A percentile compares a stretch with the other conserved stretches of the same genome.
These are phyloP conservation scores for Cotesia typhae DNA, from an alignment of 1,140 invertebrate species.

Conservation along the genomic window DNA sequence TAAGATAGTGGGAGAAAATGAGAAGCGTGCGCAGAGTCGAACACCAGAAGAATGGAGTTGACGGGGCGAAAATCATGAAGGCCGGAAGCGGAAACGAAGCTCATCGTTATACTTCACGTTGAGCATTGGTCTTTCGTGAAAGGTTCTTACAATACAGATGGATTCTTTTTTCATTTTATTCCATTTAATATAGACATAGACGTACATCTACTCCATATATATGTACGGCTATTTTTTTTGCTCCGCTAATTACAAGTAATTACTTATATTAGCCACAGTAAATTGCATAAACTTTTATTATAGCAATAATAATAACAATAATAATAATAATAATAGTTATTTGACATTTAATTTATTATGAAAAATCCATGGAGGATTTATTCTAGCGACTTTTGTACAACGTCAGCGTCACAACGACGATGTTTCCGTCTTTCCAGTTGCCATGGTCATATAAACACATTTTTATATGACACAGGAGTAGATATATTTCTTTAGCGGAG, in stretches of 20 bases:
- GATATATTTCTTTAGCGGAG: constrained; percentile 56
- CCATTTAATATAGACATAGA: too few relatives aligned
- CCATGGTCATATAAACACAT: constrained; percentile 57
- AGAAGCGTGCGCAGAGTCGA: constrained; percentile 15
- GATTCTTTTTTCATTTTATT: constrained; percentile 19
- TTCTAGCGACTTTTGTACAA: constrained; percentile 6
- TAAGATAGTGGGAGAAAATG: constrained; percentile 17
- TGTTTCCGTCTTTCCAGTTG: constrained; percentile 52
- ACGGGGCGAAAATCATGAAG: constrained; percentile 55
- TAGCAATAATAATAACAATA: neutral
- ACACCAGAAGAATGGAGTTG: constrained; percentile 52
- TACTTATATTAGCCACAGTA: neutral
- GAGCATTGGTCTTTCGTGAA: constrained; percentile 12
- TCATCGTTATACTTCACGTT: constrained; percentile 48
- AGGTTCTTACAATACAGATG: constrained; percentile 18
- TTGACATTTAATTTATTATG: constrained; percentile 17
- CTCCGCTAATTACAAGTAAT: neutral
- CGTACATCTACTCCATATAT: neutral
- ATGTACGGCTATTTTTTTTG: neutral
- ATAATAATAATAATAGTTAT: neutral
- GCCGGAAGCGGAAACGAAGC: constrained; percentile 54
- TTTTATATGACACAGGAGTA: constrained; percentile 60
- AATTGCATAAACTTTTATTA: constrained; percentile 17
- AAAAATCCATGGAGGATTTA: neutral
- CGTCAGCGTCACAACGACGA: constrained; percentile 39